Percentiles rank a stretch among this genome's conserved stretches.
Evolutionary conservation across 2,797 vertebrate species (phyloP).

Genomic region (Potorous gilbertii): DNA sequence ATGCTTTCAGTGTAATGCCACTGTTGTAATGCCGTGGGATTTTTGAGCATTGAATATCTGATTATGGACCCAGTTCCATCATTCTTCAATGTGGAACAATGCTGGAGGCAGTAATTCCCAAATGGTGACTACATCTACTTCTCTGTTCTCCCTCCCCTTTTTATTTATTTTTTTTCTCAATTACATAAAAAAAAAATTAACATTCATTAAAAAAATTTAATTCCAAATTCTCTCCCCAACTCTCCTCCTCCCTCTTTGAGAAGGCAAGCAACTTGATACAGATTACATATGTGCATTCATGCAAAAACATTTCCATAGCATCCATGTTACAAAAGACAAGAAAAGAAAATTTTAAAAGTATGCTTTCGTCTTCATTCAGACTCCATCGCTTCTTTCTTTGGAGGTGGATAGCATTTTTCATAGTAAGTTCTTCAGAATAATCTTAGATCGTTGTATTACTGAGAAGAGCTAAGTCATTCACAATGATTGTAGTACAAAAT

Average conservation of each 20-base stretch:
- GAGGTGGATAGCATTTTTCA: neutral
- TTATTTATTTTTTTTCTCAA: neutral
- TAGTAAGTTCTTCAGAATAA: neutral
- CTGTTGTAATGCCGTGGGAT: neutral
- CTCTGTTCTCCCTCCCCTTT: neutral
- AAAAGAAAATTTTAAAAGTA: neutral
- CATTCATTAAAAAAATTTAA: neutral
- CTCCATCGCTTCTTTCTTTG: neutral
- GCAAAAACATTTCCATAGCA: neutral
- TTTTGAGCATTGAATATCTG: slow-evolving; percentile 4
- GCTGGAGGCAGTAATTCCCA: slow-evolving; percentile 26
- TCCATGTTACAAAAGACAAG: neutral
- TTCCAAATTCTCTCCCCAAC: neutral
- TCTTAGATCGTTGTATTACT: neutral
- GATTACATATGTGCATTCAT: neutral
- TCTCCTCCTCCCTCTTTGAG: neutral
- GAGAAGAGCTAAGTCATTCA: neutral
- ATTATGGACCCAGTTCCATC: neutral
- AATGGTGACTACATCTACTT: neutral
- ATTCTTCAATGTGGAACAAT: slow-evolving; percentile 1
- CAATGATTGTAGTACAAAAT: neutral
- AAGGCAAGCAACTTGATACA: neutral
- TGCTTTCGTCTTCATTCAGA: neutral
- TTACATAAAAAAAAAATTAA: neutral
- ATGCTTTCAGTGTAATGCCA: neutral